A percentile compares a stretch with the other conserved stretches of the same genome.
Evolutionary conservation across 2,888 invertebrate species (phyloP).

Genomic region (Bedellia somnulentella): DNA sequence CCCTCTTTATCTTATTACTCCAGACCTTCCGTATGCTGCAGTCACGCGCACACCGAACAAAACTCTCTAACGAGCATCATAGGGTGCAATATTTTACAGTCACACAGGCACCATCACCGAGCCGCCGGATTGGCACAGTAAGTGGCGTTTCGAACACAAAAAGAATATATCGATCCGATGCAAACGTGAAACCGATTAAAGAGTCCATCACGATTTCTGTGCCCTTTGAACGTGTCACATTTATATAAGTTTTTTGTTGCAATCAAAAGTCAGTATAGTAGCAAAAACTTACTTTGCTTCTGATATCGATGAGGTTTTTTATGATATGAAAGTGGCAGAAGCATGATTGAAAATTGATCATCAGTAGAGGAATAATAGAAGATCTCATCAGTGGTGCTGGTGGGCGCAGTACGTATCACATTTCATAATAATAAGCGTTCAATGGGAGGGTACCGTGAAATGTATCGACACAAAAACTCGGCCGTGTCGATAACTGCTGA

Average conservation of each 20-base stretch:
- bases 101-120: constrained; percentile 25
- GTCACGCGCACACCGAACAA: constrained; percentile 14
- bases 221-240: constrained; percentile 61
- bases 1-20: constrained; percentile 54
- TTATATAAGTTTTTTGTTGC: too few relatives aligned
- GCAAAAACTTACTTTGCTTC: too few relatives aligned
- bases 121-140: constrained; percentile 38
- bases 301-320: too few relatives aligned
- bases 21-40: background rate
- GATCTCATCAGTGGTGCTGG: constrained; percentile 53
- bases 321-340: too few relatives aligned
- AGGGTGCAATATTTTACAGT: constrained; percentile 27
- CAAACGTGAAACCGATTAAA: constrained; percentile 60
- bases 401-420: constrained; percentile 54
- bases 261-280: too few relatives aligned
- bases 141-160: constrained; percentile 56
- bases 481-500: constrained; percentile 58
- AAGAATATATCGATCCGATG: constrained; percentile 50
- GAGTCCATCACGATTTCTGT: constrained; percentile 60
- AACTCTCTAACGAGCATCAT: constrained; percentile 20
- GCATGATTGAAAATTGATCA: constrained; percentile 55
- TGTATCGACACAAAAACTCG: constrained; percentile 57
- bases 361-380: constrained; percentile 58
- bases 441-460: constrained; percentile 58
- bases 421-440: constrained; percentile 57